phyloP scores from a whole-genome alignment of 2,113 vertebrate species.

The Rhinolophus sinicus region DNA sequence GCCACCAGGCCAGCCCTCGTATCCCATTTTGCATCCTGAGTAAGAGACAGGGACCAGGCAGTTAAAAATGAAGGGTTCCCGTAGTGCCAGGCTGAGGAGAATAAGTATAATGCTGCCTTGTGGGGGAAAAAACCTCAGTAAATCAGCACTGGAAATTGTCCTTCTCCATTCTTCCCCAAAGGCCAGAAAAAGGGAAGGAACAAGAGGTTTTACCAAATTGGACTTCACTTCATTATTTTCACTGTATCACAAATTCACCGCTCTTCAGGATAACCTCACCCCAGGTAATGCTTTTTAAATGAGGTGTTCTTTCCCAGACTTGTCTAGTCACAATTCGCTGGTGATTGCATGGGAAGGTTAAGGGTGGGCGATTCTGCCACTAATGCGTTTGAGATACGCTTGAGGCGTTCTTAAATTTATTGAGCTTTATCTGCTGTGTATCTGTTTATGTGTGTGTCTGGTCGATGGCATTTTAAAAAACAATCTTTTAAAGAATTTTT shows the following conservation, averaged over 20 bases:
- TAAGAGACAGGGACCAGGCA: background rate
- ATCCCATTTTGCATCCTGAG: background rate
- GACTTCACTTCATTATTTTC: conserved; percentile 61
- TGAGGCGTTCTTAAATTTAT: background rate
- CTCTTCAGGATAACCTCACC: background rate
- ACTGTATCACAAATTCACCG: background rate
- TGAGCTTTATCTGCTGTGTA: background rate
- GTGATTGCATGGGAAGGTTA: background rate
- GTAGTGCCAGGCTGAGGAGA: background rate
- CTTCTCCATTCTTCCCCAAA: background rate
- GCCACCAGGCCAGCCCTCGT: too few species aligned
- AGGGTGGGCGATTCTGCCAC: background rate
- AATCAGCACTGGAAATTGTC: conserved; percentile 56
- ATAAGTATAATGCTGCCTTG: background rate
- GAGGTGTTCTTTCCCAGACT: background rate
- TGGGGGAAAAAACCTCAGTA: conserved; percentile 30
- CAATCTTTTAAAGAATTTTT: background rate
- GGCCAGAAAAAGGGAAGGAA: conserved; percentile 26
- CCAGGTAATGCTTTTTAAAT: conserved; percentile 29
- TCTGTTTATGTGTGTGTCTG: background rate
- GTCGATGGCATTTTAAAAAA: background rate
- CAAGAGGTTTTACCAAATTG: conserved; percentile 48
- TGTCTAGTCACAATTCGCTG: background rate
- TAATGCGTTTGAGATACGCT: background rate
- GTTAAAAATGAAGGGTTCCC: background rate